Evolutionary conservation across 2,888 invertebrate genomes (phyloP), one percentile per base, ranked within the genome.

Genomic region (Horisme vitalbata): DNA sequence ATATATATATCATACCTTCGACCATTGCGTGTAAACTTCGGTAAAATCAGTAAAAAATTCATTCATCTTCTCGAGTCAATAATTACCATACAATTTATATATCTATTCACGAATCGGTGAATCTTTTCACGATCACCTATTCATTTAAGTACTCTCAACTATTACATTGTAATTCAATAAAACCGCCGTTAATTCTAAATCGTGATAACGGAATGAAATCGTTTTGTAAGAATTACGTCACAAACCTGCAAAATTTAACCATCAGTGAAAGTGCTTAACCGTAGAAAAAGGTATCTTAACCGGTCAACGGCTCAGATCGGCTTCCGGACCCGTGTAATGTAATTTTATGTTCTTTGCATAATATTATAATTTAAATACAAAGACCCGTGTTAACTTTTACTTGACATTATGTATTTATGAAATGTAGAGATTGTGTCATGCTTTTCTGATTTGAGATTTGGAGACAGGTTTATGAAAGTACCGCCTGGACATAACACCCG

Each of bases 191-290:
- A 6, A 44, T n/a, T n/a, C n/a, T n/a, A 34, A 39, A 45, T 52
- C 47, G 51, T 46, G 55, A 41, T 52, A 57, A 64, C 13, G 13
- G 78, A 76, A 71, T 59, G 70, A 77, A 80, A 79, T 68, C 57
- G 61, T 55, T 59, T 63, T 64, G 68, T 71, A 52, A 53, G 41
- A 18, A 57, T 86, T 86, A 63, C 82, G 65, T 81, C 72, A 85
- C 64, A 67, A 70, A 75, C 65, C 68, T 68, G 71, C 68, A 69
- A 78, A 77, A 72, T 73, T 71, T 63, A 70, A 68, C 52, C 57
- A 54, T 45, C 65, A 83, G 86, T 83, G 84, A 85, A 86, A 86
- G 85, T 83, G 75, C 41, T 63, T 33, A 38, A 38, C 48, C 36
- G 49, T 59, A 66, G 60, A 58, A 64, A 68, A 68, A 61, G 56